phyloP scores from a whole-genome alignment of 2,113 vertebrate genomes.

The Rhinogobius similis region DNA sequence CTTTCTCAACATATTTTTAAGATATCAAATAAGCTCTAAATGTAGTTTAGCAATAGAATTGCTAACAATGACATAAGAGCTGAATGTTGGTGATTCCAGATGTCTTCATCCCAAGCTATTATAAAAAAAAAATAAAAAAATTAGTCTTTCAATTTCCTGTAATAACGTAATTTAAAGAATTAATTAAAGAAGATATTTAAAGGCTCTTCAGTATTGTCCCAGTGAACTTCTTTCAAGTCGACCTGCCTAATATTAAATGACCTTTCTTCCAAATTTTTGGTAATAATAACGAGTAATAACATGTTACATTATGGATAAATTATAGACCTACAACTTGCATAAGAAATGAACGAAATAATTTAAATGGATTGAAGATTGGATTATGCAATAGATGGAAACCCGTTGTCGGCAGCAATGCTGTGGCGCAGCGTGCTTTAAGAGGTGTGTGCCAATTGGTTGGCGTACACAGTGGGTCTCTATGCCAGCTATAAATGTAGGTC shows the following conservation, averaged over 20 bases:
- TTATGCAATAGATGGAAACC: slow-evolving; percentile 73
- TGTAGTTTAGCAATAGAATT: neutral
- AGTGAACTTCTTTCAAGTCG: neutral
- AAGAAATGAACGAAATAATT: slow-evolving; percentile 60
- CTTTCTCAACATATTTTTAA: neutral
- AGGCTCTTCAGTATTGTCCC: neutral
- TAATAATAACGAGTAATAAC: neutral
- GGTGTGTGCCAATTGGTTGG: slow-evolving; percentile 59
- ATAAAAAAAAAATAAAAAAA: neutral
- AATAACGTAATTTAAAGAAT: no score
- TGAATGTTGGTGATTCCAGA: neutral
- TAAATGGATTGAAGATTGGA: slow-evolving; percentile 45
- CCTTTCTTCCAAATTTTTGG: neutral
- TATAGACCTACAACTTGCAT: slow-evolving; percentile 41
- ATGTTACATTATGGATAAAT: slow-evolving; percentile 4
- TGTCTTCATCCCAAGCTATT: neutral
- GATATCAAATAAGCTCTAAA: neutral
- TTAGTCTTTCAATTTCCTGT: no score
- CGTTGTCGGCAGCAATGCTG: slow-evolving; percentile 44
- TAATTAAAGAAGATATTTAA: neutral
- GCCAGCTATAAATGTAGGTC: slow-evolving; percentile 78
- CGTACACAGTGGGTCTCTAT: slow-evolving; percentile 52
- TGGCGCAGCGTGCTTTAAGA: slow-evolving; percentile 29
- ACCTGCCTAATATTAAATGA: neutral
- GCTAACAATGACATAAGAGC: neutral